Evolutionary conservation across 2,888 invertebrate species (phyloP).

Genomic region (Clusia tigrina): DNA sequence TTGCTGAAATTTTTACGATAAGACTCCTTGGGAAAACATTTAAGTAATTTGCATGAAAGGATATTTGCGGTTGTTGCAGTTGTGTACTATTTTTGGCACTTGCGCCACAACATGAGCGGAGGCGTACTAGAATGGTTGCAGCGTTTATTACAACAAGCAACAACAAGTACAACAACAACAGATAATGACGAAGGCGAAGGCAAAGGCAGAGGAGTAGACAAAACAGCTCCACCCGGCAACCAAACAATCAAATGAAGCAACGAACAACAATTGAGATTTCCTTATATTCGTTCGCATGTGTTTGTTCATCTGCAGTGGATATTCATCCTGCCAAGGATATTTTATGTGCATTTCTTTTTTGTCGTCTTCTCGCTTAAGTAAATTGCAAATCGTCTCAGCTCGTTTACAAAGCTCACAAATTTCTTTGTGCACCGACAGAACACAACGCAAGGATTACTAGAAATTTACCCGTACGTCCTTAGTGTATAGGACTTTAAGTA

Average conservation of each 20-base stretch:
- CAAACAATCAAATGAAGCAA: slow-evolving; percentile 26
- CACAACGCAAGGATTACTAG: neutral
- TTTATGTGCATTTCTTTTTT: neutral
- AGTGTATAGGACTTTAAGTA: neutral
- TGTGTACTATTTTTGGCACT: slow-evolving; percentile 15
- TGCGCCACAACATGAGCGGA: neutral
- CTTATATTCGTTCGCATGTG: slow-evolving; percentile 20
- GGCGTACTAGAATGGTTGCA: neutral
- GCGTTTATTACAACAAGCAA: slow-evolving; percentile 2
- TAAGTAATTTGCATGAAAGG: slow-evolving; percentile 39
- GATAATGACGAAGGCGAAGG: neutral
- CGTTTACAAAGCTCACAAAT: neutral
- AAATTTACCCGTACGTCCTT: slow-evolving; percentile 8
- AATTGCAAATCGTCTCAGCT: slow-evolving; percentile 10
- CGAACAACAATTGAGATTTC: slow-evolving; percentile 20
- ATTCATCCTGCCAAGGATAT: slow-evolving; percentile 7
- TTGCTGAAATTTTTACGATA: neutral
- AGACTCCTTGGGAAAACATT: slow-evolving; percentile 29
- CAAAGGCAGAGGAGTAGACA: too few species aligned
- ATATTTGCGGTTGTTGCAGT: slow-evolving; percentile 25
- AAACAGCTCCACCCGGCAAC: too few species aligned
- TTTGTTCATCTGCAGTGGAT: too few species aligned
- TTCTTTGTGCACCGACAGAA: slow-evolving; percentile 17
- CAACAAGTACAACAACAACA: slow-evolving; percentile 8
- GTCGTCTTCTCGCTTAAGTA: neutral